Percentiles rank a stretch among this genome's conserved stretches.
phyloP scores from a whole-genome alignment of 2,113 vertebrate species.

The Rhabdomys dilectus region DNA sequence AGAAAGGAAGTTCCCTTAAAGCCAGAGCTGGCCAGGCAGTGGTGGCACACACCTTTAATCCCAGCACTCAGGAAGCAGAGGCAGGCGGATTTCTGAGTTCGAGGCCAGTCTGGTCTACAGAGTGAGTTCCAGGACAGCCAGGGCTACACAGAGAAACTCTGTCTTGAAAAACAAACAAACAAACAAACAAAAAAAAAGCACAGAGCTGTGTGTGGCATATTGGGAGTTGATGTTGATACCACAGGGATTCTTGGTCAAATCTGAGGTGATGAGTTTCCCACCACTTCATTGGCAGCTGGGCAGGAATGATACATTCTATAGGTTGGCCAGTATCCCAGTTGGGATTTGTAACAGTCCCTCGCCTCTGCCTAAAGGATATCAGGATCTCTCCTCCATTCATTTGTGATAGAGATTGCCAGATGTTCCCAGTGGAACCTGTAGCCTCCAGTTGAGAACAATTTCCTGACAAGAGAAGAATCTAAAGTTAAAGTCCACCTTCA shows the following conservation, averaged over 20 bases:
- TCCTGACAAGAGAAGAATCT: not conserved
- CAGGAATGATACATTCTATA: not conserved
- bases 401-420: not conserved
- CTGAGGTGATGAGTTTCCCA: not conserved
- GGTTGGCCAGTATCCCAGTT: fast-evolving
- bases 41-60: too few species aligned
- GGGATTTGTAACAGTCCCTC: not conserved
- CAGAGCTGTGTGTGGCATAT: not conserved
- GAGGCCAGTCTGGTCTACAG: too few species aligned
- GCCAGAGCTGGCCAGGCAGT: constrained; percentile 2
- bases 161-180: too few species aligned
- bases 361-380: not conserved
- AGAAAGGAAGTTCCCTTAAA: constrained; percentile 7
- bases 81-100: too few species aligned
- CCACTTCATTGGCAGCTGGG: not conserved
- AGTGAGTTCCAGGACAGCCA: too few species aligned
- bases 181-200: too few species aligned
- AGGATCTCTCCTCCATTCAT: not conserved
- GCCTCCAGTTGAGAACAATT: not conserved
- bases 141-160: too few species aligned
- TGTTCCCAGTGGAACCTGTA: not conserved
- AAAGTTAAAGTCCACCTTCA: not conserved
- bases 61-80: too few species aligned
- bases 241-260: constrained; percentile 15
- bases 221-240: not conserved